Conservation (phyloP, 2,113 vertebrate species). For the Paradoxurus hermaphroditus region DNA sequence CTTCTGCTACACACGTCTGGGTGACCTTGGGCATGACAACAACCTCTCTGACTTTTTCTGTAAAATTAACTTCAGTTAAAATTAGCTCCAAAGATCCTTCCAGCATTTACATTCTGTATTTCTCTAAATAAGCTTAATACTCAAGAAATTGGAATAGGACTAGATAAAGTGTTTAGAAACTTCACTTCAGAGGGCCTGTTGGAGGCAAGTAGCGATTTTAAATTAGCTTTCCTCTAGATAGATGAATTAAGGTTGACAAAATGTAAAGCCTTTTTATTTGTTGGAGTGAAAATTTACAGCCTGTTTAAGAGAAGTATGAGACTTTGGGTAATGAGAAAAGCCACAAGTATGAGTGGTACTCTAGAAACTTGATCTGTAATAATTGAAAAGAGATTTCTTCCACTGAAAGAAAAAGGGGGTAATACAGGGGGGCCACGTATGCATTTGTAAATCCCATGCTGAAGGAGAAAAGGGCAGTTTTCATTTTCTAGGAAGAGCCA, state of each 20-base stretch:
- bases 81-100: not conserved
- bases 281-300: constrained; percentile 24
- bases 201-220: not conserved
- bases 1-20: not conserved
- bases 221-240: constrained; percentile 27
- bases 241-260: constrained; percentile 45
- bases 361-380: constrained; percentile 4
- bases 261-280: constrained; percentile 39
- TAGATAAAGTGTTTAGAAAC: not conserved
- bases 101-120: not conserved
- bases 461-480: not conserved
- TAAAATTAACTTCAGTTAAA: constrained; percentile 10
- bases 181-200: not conserved
- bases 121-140: not conserved
- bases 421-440: not conserved
- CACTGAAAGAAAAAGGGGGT: not conserved
- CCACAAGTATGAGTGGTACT: constrained; percentile 37
- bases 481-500: constrained; percentile 18
- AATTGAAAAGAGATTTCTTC: constrained; percentile 25
- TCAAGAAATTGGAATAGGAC: not conserved
- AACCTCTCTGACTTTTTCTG: not conserved
- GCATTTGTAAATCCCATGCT: not conserved
- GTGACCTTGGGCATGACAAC: not conserved
- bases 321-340: constrained; percentile 39
- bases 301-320: constrained; percentile 39